phyloP scores from a whole-genome alignment of 2,113 vertebrate species.

The Megaptera novaeangliae region DNA sequence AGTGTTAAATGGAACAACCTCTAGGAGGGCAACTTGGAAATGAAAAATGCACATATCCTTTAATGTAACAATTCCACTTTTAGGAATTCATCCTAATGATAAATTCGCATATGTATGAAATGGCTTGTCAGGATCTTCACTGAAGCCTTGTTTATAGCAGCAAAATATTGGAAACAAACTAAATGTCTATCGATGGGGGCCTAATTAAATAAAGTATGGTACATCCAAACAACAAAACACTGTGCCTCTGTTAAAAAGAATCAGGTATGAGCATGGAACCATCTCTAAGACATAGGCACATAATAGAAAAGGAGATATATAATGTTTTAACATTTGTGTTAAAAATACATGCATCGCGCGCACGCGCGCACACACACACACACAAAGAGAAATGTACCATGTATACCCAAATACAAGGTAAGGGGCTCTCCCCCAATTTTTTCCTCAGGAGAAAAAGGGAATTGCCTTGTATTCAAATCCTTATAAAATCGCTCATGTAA shows the following conservation, averaged over 20 bases:
- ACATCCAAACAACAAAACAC: neutral
- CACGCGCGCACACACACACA: neutral
- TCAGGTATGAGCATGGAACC: neutral
- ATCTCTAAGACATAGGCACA: neutral
- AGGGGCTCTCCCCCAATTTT: neutral
- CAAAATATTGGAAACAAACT: constrained; percentile 12
- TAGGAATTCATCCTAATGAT: neutral
- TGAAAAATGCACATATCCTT: neutral
- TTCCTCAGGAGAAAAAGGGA: neutral
- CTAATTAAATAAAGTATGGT: neutral
- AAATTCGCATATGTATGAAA: neutral
- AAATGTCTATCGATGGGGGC: neutral
- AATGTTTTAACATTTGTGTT: neutral
- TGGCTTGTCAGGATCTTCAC: neutral
- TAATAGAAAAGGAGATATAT: neutral
- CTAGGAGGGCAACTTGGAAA: neutral
- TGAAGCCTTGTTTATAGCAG: neutral
- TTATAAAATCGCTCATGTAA: neutral
- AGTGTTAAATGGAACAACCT: neutral
- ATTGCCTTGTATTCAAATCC: neutral
- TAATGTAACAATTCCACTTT: neutral
- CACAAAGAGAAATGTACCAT: neutral
- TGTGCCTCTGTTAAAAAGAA: neutral
- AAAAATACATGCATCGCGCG: neutral
- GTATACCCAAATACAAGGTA: neutral